Evolutionary conservation across 2,113 vertebrate genomes (phyloP).

Genomic region (Heteronetta atricapilla): DNA sequence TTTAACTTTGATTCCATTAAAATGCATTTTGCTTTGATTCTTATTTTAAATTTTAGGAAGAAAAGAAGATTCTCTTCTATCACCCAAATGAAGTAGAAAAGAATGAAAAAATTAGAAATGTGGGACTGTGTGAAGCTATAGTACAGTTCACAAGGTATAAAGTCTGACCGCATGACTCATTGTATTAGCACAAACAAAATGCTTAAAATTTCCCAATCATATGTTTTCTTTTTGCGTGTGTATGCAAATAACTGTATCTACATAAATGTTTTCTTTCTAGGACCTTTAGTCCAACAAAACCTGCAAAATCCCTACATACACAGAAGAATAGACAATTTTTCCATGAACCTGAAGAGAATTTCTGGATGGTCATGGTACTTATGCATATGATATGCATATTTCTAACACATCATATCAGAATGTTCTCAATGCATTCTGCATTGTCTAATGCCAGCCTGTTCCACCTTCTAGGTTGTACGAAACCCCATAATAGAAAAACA

Average conservation of each 20-base stretch:
- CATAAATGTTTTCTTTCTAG: slow-evolving; percentile 67
- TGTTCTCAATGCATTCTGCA: slow-evolving; percentile 32
- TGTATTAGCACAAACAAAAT: neutral
- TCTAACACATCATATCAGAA: neutral
- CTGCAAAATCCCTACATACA: slow-evolving; percentile 96
- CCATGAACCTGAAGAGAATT: slow-evolving; percentile 93
- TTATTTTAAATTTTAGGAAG: slow-evolving; percentile 82
- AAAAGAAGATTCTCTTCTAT: slow-evolving; percentile 99
- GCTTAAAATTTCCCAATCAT: neutral
- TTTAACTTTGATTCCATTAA: neutral
- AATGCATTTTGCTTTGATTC: slow-evolving; percentile 20
- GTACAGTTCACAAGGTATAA: slow-evolving; percentile 96
- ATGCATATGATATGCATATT: slow-evolving; percentile 12
- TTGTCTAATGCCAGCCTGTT: slow-evolving; percentile 65
- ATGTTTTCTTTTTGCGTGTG: neutral
- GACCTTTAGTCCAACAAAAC: slow-evolving; percentile 96
- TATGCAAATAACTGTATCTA: neutral
- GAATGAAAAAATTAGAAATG: slow-evolving; percentile 98
- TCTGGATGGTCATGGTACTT: slow-evolving; percentile 99
- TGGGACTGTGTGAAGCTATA: slow-evolving; percentile 97
- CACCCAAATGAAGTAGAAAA: slow-evolving; percentile 96
- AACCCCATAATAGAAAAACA: slow-evolving; percentile 96
- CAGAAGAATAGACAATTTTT: slow-evolving; percentile 99
- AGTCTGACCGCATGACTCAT: neutral
- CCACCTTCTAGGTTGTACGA: slow-evolving; percentile 86